Percentiles rank a stretch among this genome's conserved stretches.
Conservation (phyloP, 2,113 vertebrate species). For the Anhinga rufa region DNA sequence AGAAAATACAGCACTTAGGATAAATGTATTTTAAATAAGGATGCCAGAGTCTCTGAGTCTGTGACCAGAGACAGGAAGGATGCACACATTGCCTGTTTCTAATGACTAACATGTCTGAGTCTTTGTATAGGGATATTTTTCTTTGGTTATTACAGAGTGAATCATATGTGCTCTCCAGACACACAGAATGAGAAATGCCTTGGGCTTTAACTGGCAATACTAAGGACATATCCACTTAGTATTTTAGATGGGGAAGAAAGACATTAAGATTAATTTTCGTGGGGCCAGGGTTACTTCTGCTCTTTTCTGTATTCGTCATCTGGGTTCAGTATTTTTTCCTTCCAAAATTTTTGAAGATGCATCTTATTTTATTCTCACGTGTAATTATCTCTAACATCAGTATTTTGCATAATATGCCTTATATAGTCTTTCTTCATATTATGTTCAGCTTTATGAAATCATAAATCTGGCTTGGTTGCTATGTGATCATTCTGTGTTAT, state of each 20-base stretch:
- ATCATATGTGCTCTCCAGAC: not conserved
- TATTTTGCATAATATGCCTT: not conserved
- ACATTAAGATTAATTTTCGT: not conserved
- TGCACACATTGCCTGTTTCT: not conserved
- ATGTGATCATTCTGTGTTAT: not conserved
- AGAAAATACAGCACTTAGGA: not conserved
- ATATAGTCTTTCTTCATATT: not conserved
- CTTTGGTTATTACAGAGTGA: not conserved
- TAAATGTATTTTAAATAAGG: not conserved
- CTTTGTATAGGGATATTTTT: not conserved
- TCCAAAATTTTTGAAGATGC: not conserved
- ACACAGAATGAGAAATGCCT: not conserved
- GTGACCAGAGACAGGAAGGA: conserved; percentile 8
- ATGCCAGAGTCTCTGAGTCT: not conserved
- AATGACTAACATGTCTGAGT: not conserved
- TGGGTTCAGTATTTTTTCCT: not conserved
- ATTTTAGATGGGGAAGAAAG: not conserved
- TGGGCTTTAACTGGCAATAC: not conserved
- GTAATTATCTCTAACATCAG: not conserved
- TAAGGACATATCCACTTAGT: not conserved
- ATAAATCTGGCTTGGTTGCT: not conserved
- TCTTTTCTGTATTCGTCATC: not conserved
- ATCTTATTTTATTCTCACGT: not conserved
- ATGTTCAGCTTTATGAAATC: conserved; percentile 1
- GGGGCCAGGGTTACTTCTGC: not conserved